These are phyloP conservation scores for Lycaon pictus DNA, from an alignment of 2,113 vertebrate species.

Conservation along the genomic window DNA sequence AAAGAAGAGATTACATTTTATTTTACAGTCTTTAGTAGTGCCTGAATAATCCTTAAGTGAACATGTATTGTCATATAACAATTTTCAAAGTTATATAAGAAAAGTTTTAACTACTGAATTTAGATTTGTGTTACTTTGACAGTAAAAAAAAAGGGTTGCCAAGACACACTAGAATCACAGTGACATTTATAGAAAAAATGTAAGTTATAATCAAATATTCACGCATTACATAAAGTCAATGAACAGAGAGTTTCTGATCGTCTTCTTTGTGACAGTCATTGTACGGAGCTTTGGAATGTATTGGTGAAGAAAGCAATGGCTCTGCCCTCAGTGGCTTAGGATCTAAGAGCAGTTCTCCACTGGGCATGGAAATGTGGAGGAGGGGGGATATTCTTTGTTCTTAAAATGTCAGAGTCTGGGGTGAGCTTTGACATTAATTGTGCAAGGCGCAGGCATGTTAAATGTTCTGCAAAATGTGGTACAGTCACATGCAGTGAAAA, in stretches of 20 bases:
- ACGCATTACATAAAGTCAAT: background rate
- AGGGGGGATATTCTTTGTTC: background rate
- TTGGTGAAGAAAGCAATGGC: background rate
- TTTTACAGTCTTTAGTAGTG: background rate
- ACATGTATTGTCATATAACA: background rate
- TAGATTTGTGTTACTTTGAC: background rate
- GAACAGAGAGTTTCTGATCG: background rate
- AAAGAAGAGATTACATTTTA: background rate
- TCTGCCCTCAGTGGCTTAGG: background rate
- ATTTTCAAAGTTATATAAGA: constrained; percentile 5
- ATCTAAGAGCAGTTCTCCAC: background rate
- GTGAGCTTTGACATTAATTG: background rate
- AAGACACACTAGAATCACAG: constrained; percentile 5
- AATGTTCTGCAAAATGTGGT: background rate
- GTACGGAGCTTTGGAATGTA: background rate
- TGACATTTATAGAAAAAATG: background rate
- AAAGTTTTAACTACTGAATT: constrained; percentile 10
- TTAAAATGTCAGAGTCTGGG: background rate
- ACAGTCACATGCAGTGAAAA: background rate
- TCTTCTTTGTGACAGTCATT: background rate
- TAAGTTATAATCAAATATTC: background rate
- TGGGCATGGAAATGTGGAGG: background rate
- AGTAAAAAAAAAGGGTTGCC: background rate
- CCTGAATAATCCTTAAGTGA: constrained; percentile 4
- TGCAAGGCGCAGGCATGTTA: background rate